Evolutionary conservation across 2,797 vertebrate species (phyloP).

Genomic region (Synaphobranchus kaupii): DNA sequence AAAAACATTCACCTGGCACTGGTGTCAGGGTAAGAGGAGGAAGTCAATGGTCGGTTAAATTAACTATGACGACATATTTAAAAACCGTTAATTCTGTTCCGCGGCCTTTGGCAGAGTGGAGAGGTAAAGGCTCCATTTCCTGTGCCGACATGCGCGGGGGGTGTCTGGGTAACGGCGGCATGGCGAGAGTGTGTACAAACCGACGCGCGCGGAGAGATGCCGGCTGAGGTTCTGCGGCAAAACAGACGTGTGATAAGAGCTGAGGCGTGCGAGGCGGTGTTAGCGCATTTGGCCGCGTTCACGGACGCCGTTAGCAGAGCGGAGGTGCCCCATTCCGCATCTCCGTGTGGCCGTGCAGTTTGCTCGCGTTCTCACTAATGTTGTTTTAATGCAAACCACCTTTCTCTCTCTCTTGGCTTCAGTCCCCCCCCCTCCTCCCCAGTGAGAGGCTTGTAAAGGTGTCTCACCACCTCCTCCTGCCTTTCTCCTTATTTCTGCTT

Average conservation of each 20-base stretch:
- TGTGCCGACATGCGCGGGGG: slow-evolving; percentile 2
- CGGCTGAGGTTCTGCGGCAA: neutral
- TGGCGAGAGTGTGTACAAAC: neutral
- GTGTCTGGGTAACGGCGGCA: slow-evolving; percentile 32
- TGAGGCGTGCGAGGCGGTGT: neutral
- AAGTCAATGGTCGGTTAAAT: slow-evolving; percentile 13
- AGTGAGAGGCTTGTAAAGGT: slow-evolving; percentile 47
- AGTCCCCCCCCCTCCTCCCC: slow-evolving; percentile 43
- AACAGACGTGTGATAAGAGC: neutral
- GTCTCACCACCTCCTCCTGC: slow-evolving; percentile 40
- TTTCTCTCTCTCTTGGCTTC: slow-evolving; percentile 43
- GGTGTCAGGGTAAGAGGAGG: neutral
- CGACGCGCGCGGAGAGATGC: no score
- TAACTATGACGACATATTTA: slow-evolving; percentile 19
- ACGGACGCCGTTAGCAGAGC: neutral
- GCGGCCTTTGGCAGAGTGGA: slow-evolving; percentile 4
- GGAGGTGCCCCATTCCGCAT: neutral
- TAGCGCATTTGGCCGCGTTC: no score
- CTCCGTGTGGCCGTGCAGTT: no score
- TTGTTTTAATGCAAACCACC: slow-evolving; percentile 56
- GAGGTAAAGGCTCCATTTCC: neutral
- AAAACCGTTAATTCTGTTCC: slow-evolving; percentile 19
- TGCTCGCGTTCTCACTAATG: slow-evolving; percentile 30
- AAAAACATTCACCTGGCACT: neutral
- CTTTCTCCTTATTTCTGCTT: slow-evolving; percentile 43